Base-by-base conservation (phyloP, 2,888 invertebrate genomes). In the Molorchus minor region DNA sequence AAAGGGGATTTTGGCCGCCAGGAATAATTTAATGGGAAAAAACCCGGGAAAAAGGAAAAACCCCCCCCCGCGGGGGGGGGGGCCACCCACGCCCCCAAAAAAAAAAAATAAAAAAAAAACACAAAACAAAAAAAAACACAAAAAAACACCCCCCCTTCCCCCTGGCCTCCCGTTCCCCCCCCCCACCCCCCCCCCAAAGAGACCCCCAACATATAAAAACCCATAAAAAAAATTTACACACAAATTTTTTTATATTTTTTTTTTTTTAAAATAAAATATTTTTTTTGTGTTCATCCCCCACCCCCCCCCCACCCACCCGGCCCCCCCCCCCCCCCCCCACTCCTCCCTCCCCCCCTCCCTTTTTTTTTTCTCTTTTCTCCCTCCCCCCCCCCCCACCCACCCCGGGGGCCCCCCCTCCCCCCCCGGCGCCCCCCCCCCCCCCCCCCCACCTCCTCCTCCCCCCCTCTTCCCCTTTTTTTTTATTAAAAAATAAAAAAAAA, bases 401-500 rank as follows among this genome's bases (percentile, higher is more conserved):
- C 16, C 17, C 41, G 13, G 13, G 13, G 13, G 13, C 41, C 17
- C 16, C 17, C 16, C 41, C 10, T 16, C 10, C 41, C 41, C 16
- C 17, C 13, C 41, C 41, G 13, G 2, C 17, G 10, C 41, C 17
- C 41, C 41, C 41, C 41, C 41, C 16, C 17, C 41, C 41, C 41
- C 41, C 41, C 16, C 17, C 16, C 41, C 10, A 12, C 41, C 16
- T 19, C 41, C 17, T 10, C 41, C 10, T 10, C 41, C 41, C 41
- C 13, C 19, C 41, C 19, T 10, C 17, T 16, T 16, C 41, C 16
- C 41, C 17, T 10, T 25, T 25, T 25, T 25, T 8, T 8, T n/a
- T n/a, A n/a, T n/a, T n/a, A n/a, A n/a, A n/a, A n/a, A n/a, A n/a
- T n/a, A n/a, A n/a, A n/a, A n/a, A n/a, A n/a, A n/a, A n/a, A n/a